Evolutionary conservation across 64 coral and sea anemone species (phyloP), one percentile per base, ranked within the genome.

Genomic region (Stylophora pistillata): DNA sequence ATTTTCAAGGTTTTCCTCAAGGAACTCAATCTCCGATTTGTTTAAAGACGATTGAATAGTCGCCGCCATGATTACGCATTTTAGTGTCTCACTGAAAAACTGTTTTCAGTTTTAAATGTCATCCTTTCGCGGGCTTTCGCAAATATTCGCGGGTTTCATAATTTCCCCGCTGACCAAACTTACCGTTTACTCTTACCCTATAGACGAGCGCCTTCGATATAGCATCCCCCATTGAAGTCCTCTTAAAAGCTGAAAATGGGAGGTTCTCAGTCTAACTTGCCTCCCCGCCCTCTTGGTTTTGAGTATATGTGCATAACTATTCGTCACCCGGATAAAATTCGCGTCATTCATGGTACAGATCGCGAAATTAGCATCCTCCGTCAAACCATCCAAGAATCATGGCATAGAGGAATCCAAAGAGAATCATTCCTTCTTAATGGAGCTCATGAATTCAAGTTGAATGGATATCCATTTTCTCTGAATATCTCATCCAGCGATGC

Each of bases 371-470:
- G 60, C 61, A 70, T 85, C 74, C 72, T 90, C 18, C 55, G 79
- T 34, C 81, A 94, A 25, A 74, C 69, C 21, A 58, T 94, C 21
- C 10, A 53, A 18, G 57, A 94, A 31, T 72, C 87, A 27, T 94
- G 92, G 92, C 27, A 20, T 9, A 17, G 13, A 17, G 92, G 92
- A n/a, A 79, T 94, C 56, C 81, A 78, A 68, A 66, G 55, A 34
- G 87, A 94, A 64, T 28, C 23, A 2, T 29, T 77, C 5, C 56
- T 85, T 10, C 58, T 75, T 9, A 75, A 77, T 57, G 52, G 60
- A 10, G 78, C 74, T 1, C 57, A 71, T 31, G 56, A 65, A 26
- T 86, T 90, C 68, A 77, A 80, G 15, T 30, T 90, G 16, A 71
- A 33, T 23, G 92, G 92, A 1, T 30, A 32, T 25, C 92, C 92